phyloP scores from a whole-genome alignment of 2,797 vertebrate genomes.

The Gymnocypris eckloni region DNA sequence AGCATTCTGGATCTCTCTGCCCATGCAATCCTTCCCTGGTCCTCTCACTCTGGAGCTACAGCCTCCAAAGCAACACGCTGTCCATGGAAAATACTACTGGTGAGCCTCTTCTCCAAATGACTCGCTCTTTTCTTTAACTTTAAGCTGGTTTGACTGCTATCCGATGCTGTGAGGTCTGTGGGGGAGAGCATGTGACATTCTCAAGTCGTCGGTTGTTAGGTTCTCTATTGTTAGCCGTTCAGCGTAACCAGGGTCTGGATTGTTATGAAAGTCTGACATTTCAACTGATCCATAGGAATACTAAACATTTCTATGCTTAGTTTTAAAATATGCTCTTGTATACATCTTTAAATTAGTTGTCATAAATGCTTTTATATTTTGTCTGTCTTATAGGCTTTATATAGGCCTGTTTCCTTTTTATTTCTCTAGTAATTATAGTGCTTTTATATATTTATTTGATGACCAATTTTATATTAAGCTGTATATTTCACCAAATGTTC shows the following conservation, averaged over 20 bases:
- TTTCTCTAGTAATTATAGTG: neutral
- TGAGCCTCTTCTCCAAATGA: slow-evolving; percentile 67
- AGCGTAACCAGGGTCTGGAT: slow-evolving; percentile 6
- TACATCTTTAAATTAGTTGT: neutral
- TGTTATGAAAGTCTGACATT: slow-evolving; percentile 7
- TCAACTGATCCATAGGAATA: neutral
- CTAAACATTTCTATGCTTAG: neutral
- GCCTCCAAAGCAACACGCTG: slow-evolving; percentile 68
- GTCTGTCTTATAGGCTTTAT: neutral
- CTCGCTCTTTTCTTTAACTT: slow-evolving; percentile 52
- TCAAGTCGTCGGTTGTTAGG: slow-evolving; percentile 29
- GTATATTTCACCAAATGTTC: neutral
- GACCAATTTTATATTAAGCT: neutral
- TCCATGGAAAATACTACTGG: slow-evolving; percentile 72
- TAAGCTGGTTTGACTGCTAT: neutral
- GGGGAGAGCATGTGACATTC: slow-evolving; percentile 9
- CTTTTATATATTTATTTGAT: neutral
- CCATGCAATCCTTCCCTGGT: slow-evolving; percentile 73
- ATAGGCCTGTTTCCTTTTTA: neutral
- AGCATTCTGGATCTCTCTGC: slow-evolving; percentile 83
- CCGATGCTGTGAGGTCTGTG: slow-evolving; percentile 5
- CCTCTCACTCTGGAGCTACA: slow-evolving; percentile 74
- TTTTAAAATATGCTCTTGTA: slow-evolving; percentile 12
- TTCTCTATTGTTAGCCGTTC: slow-evolving; percentile 6
- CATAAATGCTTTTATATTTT: neutral